Percentiles rank a stretch among this genome's conserved stretches.
phyloP scores from a whole-genome alignment of 2,888 invertebrate species.

The Polydrusus pterygomalis region DNA sequence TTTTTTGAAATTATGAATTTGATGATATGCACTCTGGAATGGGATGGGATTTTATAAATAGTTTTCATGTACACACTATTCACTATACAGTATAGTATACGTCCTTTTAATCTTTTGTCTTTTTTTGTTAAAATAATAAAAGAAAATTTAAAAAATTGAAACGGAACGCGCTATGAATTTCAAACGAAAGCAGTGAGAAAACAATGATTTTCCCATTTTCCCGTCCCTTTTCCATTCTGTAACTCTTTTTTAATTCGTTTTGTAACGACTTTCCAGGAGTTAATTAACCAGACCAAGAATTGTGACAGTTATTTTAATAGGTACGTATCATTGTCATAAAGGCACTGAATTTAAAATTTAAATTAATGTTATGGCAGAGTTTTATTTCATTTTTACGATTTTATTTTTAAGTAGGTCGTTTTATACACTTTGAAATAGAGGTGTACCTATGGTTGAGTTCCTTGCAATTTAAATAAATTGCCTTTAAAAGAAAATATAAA shows the following conservation, averaged over 20 bases:
- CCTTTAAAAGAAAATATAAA: background rate
- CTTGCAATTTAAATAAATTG: slow-evolving; percentile 1
- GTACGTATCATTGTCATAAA: slow-evolving; percentile 54
- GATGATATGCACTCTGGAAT: no score
- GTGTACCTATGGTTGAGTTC: background rate
- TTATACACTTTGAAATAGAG: slow-evolving; percentile 25
- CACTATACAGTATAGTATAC: no score
- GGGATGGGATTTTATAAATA: no score
- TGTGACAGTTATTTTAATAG: slow-evolving; percentile 55
- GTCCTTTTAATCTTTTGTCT: no score
- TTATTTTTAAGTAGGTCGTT: slow-evolving; percentile 37
- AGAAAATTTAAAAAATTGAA: background rate
- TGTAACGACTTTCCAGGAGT: slow-evolving; percentile 42
- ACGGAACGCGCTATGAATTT: slow-evolving; percentile 5
- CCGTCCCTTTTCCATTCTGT: slow-evolving; percentile 22
- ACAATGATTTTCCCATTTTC: slow-evolving; percentile 31
- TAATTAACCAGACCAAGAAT: slow-evolving; percentile 53
- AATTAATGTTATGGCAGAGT: slow-evolving; percentile 47
- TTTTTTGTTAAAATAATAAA: background rate
- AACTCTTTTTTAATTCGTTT: slow-evolving; percentile 48
- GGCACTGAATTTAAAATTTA: slow-evolving; percentile 53
- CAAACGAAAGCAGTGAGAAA: slow-evolving; percentile 27
- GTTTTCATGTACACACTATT: no score
- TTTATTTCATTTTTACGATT: slow-evolving; percentile 50
- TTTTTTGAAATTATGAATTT: no score